Evolutionary conservation across 2,113 vertebrate species (phyloP).

Genomic region (Otus sunia): DNA sequence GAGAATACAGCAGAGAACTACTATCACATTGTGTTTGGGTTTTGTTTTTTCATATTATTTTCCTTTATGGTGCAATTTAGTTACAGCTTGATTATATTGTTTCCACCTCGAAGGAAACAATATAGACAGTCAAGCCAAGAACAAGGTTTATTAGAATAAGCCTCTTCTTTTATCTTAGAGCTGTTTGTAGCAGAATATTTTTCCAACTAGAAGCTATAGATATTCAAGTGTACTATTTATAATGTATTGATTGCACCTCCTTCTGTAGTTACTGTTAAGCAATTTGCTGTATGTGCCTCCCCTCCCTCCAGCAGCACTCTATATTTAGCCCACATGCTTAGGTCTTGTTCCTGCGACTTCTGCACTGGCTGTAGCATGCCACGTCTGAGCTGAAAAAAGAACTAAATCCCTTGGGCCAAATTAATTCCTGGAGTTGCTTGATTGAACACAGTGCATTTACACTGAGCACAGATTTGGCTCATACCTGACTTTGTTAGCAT

Average conservation of each 20-base stretch:
- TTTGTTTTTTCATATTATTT: not conserved
- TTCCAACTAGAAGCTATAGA: not conserved
- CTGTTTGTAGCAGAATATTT: not conserved
- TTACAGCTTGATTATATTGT: not conserved
- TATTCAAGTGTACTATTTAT: not conserved
- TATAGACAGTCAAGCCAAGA: not conserved
- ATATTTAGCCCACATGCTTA: conserved; percentile 7
- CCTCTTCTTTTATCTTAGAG: not conserved
- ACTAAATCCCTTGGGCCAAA: conserved; percentile 35
- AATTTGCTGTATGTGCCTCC: not conserved
- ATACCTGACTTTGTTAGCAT: conserved; percentile 44
- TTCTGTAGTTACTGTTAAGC: not conserved
- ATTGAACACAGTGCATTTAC: conserved; percentile 3
- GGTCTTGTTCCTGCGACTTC: conserved; percentile 9
- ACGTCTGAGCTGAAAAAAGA: conserved; percentile 8
- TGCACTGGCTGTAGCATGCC: not conserved
- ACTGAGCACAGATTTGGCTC: conserved; percentile 13
- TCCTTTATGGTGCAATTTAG: not conserved
- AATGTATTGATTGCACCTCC: not conserved
- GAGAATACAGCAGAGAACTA: not conserved
- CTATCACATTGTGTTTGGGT: not conserved
- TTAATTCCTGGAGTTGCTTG: conserved; percentile 19
- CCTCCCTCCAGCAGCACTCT: not conserved
- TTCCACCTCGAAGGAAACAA: not conserved
- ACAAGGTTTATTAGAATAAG: not conserved